phyloP scores from a whole-genome alignment of 2,888 invertebrate genomes.

The Drosophila tripunctata region DNA sequence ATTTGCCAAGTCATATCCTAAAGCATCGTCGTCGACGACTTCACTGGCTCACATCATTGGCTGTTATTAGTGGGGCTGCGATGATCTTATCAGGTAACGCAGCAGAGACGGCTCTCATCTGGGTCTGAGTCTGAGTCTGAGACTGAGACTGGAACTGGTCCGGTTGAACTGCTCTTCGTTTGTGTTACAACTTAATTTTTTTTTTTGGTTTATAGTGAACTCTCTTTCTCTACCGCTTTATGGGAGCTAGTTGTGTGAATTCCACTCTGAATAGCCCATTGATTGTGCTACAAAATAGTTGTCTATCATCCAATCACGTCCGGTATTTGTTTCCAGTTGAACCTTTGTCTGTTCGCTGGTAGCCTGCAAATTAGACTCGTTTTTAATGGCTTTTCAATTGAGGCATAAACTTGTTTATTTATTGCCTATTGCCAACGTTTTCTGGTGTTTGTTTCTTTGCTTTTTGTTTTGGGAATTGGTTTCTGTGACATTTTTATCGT shows the following conservation, averaged over 20 bases:
- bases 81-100: conserved; percentile 68
- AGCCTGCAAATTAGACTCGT: conserved; percentile 62
- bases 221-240: conserved; percentile 12
- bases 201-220: conserved; percentile 3
- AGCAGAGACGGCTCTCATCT: conserved; percentile 3
- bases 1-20: conserved; percentile 81
- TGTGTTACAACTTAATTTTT: conserved; percentile 66
- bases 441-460: not conserved
- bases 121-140: not conserved
- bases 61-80: conserved; percentile 65
- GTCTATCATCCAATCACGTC: conserved; percentile 79
- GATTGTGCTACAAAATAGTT: conserved; percentile 71
- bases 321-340: conserved; percentile 64
- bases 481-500: conserved; percentile 62
- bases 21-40: conserved; percentile 55
- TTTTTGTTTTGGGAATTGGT: conserved; percentile 4
- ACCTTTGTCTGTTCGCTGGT: conserved; percentile 27
- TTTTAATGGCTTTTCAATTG: conserved; percentile 72
- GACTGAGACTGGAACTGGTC: conserved; percentile 8
- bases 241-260: conserved; percentile 55
- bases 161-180: conserved; percentile 27
- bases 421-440: conserved; percentile 43
- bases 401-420: conserved; percentile 59
- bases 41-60: conserved; percentile 59
- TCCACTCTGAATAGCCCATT: conserved; percentile 70